These are phyloP conservation scores for Heteromyza rotundicornis DNA, from an alignment of 2,888 invertebrate genomes.

Conservation along the genomic window DNA sequence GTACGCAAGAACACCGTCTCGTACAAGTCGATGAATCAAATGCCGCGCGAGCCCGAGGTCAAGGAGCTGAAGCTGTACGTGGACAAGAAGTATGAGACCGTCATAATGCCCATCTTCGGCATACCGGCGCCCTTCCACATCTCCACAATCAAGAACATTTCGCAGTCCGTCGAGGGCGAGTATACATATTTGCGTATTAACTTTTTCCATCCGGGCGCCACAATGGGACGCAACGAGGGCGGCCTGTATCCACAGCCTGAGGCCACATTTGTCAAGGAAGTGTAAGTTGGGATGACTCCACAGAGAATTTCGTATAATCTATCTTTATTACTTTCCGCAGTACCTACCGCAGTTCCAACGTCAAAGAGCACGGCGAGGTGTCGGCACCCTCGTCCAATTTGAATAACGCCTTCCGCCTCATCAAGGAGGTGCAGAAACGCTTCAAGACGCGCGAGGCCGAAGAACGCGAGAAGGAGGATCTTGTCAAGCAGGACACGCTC, in stretches of 20 bases:
- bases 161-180: constrained; percentile 96
- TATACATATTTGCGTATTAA: constrained; percentile 98
- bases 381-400: constrained; percentile 94
- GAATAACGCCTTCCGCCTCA: constrained; percentile 94
- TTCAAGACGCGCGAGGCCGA: constrained; percentile 98
- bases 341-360: constrained; percentile 96
- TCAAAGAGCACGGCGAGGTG: constrained; percentile 95
- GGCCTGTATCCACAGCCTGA: constrained; percentile 92
- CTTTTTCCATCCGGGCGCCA: constrained; percentile 97
- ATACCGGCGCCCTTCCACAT: constrained; percentile 98
- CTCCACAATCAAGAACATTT: constrained; percentile 98
- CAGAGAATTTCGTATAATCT: neutral
- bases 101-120: constrained; percentile 97
- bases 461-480: constrained; percentile 96
- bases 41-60: constrained; percentile 94
- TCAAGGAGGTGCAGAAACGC: constrained; percentile 99
- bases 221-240: constrained; percentile 93
- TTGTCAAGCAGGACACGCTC: constrained; percentile 97
- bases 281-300: constrained; percentile 69
- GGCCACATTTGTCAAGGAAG: constrained; percentile 97
- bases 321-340: constrained; percentile 62
- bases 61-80: constrained; percentile 94
- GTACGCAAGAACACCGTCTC: constrained; percentile 93
- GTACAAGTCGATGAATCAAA: constrained; percentile 88
- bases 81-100: constrained; percentile 95